Percentiles rank a stretch among this genome's conserved stretches.
Conservation (phyloP, 2,888 invertebrate species). For the Rhogogaster chlorosoma region DNA sequence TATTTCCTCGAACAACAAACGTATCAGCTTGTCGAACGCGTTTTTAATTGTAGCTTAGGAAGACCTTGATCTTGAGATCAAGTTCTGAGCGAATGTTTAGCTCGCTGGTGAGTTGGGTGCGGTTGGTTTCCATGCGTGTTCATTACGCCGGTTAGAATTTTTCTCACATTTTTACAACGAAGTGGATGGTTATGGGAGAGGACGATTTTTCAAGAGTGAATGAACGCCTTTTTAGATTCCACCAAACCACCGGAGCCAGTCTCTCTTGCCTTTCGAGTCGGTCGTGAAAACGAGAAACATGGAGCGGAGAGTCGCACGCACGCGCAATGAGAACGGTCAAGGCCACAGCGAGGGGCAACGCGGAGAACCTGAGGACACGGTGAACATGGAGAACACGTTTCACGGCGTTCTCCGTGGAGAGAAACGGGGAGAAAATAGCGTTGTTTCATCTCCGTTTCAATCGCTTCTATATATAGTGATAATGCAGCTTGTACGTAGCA, state of each 20-base stretch:
- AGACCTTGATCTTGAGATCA: slow-evolving; percentile 45
- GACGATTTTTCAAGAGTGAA: neutral
- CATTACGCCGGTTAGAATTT: neutral
- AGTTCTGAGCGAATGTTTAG: neutral
- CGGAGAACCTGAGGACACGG: slow-evolving; percentile 42
- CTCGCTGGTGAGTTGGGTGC: neutral
- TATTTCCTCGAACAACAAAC: neutral
- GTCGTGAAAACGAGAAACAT: slow-evolving; percentile 46
- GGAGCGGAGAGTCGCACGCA: slow-evolving; percentile 54
- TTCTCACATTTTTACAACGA: neutral
- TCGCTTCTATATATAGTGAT: neutral
- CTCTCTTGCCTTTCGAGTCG: slow-evolving; percentile 38
- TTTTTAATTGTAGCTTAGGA: slow-evolving; percentile 27
- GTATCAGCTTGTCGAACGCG: slow-evolving; percentile 22
- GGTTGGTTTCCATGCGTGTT: neutral
- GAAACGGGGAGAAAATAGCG: slow-evolving; percentile 10
- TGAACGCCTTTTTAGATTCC: slow-evolving; percentile 5
- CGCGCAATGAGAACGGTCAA: slow-evolving; percentile 55
- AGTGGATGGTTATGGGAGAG: neutral
- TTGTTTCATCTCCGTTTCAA: neutral
- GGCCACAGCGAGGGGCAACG: slow-evolving; percentile 51
- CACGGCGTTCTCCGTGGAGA: neutral
- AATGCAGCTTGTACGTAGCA: neutral
- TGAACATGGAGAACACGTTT: slow-evolving; percentile 45
- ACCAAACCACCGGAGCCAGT: neutral